Evolutionary conservation across 2,888 invertebrate species (phyloP).

Genomic region (Dioctria rufipes): DNA sequence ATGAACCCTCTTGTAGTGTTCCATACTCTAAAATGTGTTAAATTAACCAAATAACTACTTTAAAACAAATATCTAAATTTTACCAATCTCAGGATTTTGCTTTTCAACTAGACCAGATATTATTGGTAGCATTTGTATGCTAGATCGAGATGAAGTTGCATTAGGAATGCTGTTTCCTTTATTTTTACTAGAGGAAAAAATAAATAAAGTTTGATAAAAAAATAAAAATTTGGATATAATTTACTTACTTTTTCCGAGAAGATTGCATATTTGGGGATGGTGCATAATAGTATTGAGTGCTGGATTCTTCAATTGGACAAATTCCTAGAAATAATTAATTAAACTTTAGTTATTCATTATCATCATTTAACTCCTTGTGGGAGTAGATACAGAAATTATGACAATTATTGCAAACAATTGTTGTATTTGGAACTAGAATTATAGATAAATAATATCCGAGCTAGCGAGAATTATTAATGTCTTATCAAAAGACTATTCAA

Average conservation of each 20-base stretch:
- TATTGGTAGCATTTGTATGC: constrained; percentile 71
- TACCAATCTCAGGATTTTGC: constrained; percentile 70
- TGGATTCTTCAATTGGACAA: constrained; percentile 64
- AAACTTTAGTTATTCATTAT: no score
- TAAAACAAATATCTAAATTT: constrained; percentile 9
- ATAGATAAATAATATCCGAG: not conserved
- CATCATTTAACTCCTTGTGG: no score
- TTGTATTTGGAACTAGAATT: constrained; percentile 58
- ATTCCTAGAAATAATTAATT: constrained; percentile 65
- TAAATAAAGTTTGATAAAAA: not conserved
- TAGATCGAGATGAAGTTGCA: constrained; percentile 71
- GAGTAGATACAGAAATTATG: no score
- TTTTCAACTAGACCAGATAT: constrained; percentile 71
- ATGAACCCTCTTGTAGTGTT: constrained; percentile 82
- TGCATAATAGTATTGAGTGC: constrained; percentile 58
- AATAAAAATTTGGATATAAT: not conserved
- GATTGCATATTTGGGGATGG: constrained; percentile 69
- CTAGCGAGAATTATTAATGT: no score
- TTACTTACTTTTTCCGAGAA: constrained; percentile 66
- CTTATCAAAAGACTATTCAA: no score
- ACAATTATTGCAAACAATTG: constrained; percentile 50
- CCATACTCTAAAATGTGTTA: constrained; percentile 77
- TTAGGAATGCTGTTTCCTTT: constrained; percentile 66
- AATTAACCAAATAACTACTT: not conserved
- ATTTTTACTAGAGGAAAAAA: constrained; percentile 22